phyloP scores from a whole-genome alignment of 1,140 invertebrate genomes.

The Phymastichus coffea region DNA sequence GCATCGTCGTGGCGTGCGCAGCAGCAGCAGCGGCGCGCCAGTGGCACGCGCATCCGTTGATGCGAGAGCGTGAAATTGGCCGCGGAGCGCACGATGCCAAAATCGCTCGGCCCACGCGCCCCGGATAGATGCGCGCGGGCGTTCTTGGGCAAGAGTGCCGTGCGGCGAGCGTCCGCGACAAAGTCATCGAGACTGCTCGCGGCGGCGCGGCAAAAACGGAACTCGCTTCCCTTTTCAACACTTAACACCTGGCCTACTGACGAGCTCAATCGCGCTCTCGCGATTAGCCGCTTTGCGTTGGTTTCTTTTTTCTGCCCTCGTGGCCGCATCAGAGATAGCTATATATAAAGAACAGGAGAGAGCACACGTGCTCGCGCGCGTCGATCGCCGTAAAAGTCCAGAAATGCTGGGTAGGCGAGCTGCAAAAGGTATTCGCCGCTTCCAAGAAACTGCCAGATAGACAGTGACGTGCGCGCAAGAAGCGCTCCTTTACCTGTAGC shows the following conservation, averaged over 20 bases:
- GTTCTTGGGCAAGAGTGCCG: too few species aligned
- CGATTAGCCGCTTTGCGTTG: neutral
- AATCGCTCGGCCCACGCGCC: neutral
- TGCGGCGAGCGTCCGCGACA: too few species aligned
- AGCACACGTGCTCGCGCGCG: slow-evolving; percentile 12
- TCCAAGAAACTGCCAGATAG: slow-evolving; percentile 22
- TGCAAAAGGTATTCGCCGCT: slow-evolving; percentile 27
- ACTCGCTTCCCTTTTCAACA: too few species aligned
- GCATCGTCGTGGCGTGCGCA: too few species aligned
- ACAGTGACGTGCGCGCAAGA: slow-evolving; percentile 7
- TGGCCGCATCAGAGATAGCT: neutral
- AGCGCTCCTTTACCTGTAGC: too few species aligned
- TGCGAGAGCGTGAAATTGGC: too few species aligned
- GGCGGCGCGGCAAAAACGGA: neutral
- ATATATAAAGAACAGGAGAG: too few species aligned
- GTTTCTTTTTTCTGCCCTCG: slow-evolving; percentile 1
- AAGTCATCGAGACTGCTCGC: slow-evolving; percentile 14
- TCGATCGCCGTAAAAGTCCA: slow-evolving; percentile 38
- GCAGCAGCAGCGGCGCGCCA: too few species aligned
- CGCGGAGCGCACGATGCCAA: too few species aligned
- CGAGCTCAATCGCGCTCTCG: neutral
- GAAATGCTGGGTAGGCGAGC: slow-evolving; percentile 22
- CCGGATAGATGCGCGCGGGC: neutral
- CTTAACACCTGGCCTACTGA: slow-evolving; percentile 25
- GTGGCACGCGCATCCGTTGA: too few species aligned